Evolutionary conservation across 1,140 invertebrate genomes (phyloP), one percentile per base, ranked within the genome.

Genomic region (Meloidogyne floridensis): DNA sequence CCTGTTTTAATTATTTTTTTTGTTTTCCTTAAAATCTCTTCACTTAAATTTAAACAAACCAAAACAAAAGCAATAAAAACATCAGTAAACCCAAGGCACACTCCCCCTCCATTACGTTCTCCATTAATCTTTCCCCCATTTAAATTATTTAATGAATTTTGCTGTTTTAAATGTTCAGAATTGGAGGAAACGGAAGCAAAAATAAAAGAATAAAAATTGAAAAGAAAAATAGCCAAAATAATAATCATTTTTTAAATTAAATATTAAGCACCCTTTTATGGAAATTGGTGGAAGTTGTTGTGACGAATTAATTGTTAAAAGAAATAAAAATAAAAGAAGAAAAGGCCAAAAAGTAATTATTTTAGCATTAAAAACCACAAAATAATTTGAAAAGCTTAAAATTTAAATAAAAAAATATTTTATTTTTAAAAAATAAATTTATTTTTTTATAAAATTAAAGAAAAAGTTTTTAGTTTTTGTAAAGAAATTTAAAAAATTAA

Each of bases 21-120:
- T 47, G 7, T 9, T 53, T 78, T 59, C 8, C 83, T 56, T 11
- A n/a, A 5, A 83, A 15, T 81, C 83, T 81, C 70, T 13, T 11
- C 54, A n/a, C 8, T 43, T 9, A 32, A 18, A 74, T 11, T 56
- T n/a, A 65, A 76, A 56, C 59, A 13, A 56, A 87, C 87, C 85
- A 88, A 80, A 83, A 89, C 59, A 54, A 88, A 80, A 32, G 87
- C 88, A 73, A 89, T 88, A 53, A 88, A 89, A 53, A 88, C 71
- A 73, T 88, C 87, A 20, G 84, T 77, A 69, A 88, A 77, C n/a
- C 87, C 88, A 47, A 88, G 83, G 80, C 87, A 88, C 42, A 88
- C 54, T 32, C 32, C 32, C 56, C 47, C 47, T 47, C 47, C 47
- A 47, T 47, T 47, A 6, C 47, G 4, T 47, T 47, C 59, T 18